Evolutionary conservation across 2,797 vertebrate genomes (phyloP), one percentile per base, ranked within the genome.

Genomic region (Thaleichthys pacificus): DNA sequence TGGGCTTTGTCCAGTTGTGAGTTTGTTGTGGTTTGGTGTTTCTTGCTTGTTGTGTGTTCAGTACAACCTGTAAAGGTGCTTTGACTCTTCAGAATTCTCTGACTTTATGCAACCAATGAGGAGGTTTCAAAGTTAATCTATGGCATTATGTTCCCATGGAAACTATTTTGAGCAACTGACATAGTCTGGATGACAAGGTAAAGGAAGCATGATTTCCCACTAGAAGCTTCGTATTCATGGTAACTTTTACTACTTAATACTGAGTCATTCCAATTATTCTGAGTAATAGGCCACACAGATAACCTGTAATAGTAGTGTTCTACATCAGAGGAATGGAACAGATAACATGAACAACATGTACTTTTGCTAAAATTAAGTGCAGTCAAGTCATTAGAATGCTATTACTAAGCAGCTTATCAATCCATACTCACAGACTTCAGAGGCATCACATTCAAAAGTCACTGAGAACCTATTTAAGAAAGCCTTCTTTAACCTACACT

Each of bases 1-100:
- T 74, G 65, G 68, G 68, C 21, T 62, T 56, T 61, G 66, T 71
- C 68, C 72, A 78, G 65, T 21, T 56, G 72, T 78, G 72, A 74
- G 22, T 24, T 24, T 24, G 24, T 24, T 24, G 24, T 24, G 24
- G 35, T 32, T 54, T 69, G 24, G 42, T 72, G 35, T 30, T 22
- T 60, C 2, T 19, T 70, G 73, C n/a, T 30, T 35, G 49, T 64
- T 58, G 21, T 15, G 17, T 17, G 26, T n/a, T 67, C 66, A 51
- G 15, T 22, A 42, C 63, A 42, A 42, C 63, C 21, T 8, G 47
- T 67, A 15, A 51, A 11, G 24, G 65, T 66, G 19, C 32, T n/a
- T 38, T 51, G 60, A 54, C 47, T 19, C 17, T 26, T 24, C 42
- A 54, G 58, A 61, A 22, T 61, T 61, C 14, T 21, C 47, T 30